These are phyloP conservation scores for Cabera pusaria DNA, from an alignment of 2,888 invertebrate genomes.

Conservation along the genomic window DNA sequence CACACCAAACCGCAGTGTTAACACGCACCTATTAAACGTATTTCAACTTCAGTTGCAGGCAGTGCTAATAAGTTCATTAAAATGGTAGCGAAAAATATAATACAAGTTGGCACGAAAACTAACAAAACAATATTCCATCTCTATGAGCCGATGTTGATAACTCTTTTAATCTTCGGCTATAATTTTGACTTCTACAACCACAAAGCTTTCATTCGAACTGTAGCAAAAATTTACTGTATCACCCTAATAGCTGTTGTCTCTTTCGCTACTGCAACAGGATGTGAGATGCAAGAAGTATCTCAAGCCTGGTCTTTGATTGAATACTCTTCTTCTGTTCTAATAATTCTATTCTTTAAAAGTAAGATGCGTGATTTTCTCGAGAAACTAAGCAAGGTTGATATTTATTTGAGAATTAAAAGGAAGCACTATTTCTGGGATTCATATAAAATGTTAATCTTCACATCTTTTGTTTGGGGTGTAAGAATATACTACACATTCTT, in stretches of 20 bases:
- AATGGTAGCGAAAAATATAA: constrained; percentile 35
- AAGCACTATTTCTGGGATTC: constrained; percentile 41
- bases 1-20: no score
- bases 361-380: constrained; percentile 45
- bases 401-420: constrained; percentile 50
- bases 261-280: constrained; percentile 49
- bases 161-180: constrained; percentile 58
- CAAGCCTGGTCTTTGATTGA: constrained; percentile 60
- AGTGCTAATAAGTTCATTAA: constrained; percentile 19
- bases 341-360: constrained; percentile 49
- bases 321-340: constrained; percentile 47
- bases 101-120: constrained; percentile 24
- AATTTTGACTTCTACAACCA: constrained; percentile 53
- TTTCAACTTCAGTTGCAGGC: no score
- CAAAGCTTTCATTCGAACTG: constrained; percentile 32
- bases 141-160: constrained; percentile 48
- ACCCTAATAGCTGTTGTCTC: constrained; percentile 39
- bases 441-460: constrained; percentile 40
- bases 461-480: constrained; percentile 45
- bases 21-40: no score
- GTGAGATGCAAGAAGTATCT: constrained; percentile 39
- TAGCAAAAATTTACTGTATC: constrained; percentile 47
- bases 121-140: constrained; percentile 34
- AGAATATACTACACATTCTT: constrained; percentile 48
- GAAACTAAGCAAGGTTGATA: constrained; percentile 48